These are phyloP conservation scores for Taeniopygia guttata DNA, from an alignment of 2,797 vertebrate species.

Conservation along the genomic window DNA sequence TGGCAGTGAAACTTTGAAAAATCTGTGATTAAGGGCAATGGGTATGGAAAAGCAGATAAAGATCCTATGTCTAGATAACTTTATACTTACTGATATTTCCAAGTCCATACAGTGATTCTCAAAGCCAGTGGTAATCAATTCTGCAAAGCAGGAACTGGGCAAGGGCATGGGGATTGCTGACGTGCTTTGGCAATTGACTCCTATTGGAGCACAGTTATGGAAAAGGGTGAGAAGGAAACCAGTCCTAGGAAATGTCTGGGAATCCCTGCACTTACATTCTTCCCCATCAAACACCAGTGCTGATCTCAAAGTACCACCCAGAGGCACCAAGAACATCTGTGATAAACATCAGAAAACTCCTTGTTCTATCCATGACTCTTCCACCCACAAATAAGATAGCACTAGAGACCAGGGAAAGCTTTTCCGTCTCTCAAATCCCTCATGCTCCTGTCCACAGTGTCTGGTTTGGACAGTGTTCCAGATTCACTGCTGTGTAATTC, in stretches of 20 bases:
- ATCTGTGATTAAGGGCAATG: background rate
- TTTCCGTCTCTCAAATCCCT: background rate
- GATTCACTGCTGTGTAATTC: background rate
- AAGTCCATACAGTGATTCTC: background rate
- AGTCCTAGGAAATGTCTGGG: background rate
- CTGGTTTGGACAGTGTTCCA: background rate
- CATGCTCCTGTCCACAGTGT: background rate
- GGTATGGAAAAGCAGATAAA: background rate
- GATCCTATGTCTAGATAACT: background rate
- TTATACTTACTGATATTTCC: background rate
- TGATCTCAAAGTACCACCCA: background rate
- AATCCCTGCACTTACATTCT: background rate
- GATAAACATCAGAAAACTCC: background rate
- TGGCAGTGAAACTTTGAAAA: background rate
- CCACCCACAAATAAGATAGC: background rate
- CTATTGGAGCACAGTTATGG: background rate
- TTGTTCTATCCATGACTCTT: background rate
- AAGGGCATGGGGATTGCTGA: background rate
- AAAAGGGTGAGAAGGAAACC: background rate
- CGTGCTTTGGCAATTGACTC: background rate
- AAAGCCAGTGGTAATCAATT: background rate
- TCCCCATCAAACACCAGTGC: background rate
- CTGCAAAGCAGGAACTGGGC: background rate
- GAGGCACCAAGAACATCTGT: background rate
- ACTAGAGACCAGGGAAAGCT: background rate